Evolutionary conservation across 2,888 invertebrate species (phyloP).

Genomic region (Machimus rusticus): DNA sequence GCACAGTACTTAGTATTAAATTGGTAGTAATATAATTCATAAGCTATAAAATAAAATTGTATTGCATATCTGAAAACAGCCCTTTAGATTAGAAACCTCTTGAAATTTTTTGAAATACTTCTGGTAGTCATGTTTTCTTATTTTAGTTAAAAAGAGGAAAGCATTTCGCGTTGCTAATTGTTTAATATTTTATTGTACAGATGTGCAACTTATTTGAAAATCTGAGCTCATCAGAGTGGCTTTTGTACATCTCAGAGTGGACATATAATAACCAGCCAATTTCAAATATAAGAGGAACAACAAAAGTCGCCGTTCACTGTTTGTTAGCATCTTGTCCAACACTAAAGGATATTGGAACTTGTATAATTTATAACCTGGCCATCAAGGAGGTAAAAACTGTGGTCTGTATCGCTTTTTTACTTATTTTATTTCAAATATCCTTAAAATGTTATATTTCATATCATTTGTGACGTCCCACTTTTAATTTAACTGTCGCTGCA

Average conservation of each 20-base stretch:
- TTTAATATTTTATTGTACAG: slow-evolving; percentile 61
- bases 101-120: too few relatives aligned
- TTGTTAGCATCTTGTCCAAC: slow-evolving; percentile 74
- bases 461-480: background rate
- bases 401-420: slow-evolving; percentile 73
- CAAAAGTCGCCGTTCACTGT: slow-evolving; percentile 89
- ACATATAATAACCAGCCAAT: slow-evolving; percentile 75
- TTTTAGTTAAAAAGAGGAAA: too few relatives aligned
- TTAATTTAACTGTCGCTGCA: background rate
- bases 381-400: slow-evolving; percentile 97
- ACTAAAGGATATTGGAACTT: slow-evolving; percentile 82
- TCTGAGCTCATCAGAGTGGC: slow-evolving; percentile 88
- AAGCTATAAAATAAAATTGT: too few relatives aligned
- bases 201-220: slow-evolving; percentile 91
- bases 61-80: too few relatives aligned
- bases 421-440: background rate
- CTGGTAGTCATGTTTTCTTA: too few relatives aligned
- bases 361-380: slow-evolving; percentile 88
- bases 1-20: too few relatives aligned
- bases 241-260: slow-evolving; percentile 95
- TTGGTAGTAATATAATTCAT: too few relatives aligned
- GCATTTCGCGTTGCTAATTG: background rate
- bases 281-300: slow-evolving; percentile 89
- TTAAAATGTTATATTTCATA: background rate
- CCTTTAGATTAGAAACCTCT: too few relatives aligned